A percentile compares a stretch with the other conserved stretches of the same genome.
These are phyloP conservation scores for Ceratothoa steindachneri DNA, from an alignment of 2,888 invertebrate genomes.

Conservation along the genomic window DNA sequence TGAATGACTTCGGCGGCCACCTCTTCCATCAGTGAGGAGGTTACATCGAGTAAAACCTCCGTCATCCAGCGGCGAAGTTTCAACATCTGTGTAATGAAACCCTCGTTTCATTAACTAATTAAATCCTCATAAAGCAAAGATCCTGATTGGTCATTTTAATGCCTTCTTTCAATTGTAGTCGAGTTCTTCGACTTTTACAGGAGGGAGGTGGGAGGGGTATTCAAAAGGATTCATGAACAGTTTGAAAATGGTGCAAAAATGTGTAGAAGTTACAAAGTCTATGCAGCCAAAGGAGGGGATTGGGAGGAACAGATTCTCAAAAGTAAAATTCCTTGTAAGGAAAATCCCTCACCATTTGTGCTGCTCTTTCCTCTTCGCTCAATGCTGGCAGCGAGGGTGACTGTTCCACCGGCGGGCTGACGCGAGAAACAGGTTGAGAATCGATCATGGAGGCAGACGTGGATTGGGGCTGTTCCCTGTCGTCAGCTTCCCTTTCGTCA, in stretches of 20 bases:
- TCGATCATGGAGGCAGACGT: neutral
- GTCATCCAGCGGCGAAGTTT: slow-evolving; percentile 82
- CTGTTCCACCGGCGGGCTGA: neutral
- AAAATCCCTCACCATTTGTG: slow-evolving; percentile 7
- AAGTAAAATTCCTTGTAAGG: too few species aligned
- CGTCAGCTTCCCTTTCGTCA: neutral
- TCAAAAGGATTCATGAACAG: too few species aligned
- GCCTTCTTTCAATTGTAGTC: too few species aligned
- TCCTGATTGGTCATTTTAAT: neutral
- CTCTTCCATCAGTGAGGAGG: slow-evolving; percentile 78
- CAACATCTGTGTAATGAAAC: slow-evolving; percentile 53
- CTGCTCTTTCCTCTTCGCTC: neutral
- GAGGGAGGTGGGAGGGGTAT: too few species aligned
- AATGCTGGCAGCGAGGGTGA: neutral
- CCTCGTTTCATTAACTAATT: neutral
- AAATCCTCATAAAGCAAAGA: neutral
- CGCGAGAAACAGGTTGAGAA: neutral
- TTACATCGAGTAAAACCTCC: slow-evolving; percentile 89
- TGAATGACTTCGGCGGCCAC: slow-evolving; percentile 81
- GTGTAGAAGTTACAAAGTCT: too few species aligned
- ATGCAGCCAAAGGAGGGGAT: too few species aligned
- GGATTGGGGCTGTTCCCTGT: neutral
- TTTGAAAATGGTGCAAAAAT: too few species aligned
- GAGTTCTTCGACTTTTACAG: too few species aligned
- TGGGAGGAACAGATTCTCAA: too few species aligned